Base-by-base conservation (phyloP, 1,140 invertebrate species). In the Aphis craccivora region DNA sequence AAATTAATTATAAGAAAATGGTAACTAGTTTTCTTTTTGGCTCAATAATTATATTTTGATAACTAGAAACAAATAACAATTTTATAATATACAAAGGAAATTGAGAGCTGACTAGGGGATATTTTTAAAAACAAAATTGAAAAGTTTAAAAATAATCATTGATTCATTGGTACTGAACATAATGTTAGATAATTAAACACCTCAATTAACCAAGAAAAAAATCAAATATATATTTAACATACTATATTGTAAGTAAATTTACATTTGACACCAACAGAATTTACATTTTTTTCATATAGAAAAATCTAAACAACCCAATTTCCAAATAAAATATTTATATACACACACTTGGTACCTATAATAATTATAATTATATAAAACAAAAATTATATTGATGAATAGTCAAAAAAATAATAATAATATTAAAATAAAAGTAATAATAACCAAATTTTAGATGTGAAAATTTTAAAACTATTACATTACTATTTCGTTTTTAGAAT, bases 301-400 rank as follows among this genome's bases (percentile, higher is more conserved):
- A 37, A 37, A 88, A 23, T 22, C 48, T 88, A 37, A 88, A 51
- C 30, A 88, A 88, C 87, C 45, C 45, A 88, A 51, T 86, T 88
- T 53, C 83, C n/a, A 53, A 35, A 53, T 22, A n/a, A 51, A 35
- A 87, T 18, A 83, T 23, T 53, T 53, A 23, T 53, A 53, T 22
- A 53, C 22, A 53, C 20, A 53, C 23, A 23, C 53, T 23, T 23
- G 22, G 22, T 23, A 53, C 4, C 20, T 23, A 53, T 37, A 81
- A 81, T 25, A 84, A 48, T 35, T 37, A 88, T 53, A 25, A 51
- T 87, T 14, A 87, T 11, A 45, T 88, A n/a, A 88, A 67, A 67
- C n/a, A n/a, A 67, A 86, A 25, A 45, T 8, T 51, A 88, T 86
- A 25, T 40, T 84, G 22, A 84, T 40, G 8, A 87, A 87, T 18